Evolutionary conservation across 2,797 vertebrate genomes (phyloP).

Genomic region (Hydrophis major): DNA sequence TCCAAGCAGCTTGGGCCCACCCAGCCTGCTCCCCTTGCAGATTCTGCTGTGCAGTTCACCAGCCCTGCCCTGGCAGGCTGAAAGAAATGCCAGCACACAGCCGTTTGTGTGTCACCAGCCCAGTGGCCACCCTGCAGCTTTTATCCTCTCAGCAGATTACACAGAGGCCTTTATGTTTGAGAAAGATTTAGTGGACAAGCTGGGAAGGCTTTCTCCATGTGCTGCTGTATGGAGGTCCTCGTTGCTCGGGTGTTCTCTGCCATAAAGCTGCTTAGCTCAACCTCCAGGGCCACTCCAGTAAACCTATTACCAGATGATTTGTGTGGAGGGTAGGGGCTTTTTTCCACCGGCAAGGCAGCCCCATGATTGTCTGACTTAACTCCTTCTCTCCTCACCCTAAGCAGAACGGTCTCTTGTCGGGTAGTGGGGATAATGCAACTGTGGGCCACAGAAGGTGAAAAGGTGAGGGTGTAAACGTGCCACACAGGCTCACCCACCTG

Average conservation of each 20-base stretch:
- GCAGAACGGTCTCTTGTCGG: background rate
- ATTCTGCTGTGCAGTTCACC: background rate
- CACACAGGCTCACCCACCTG: fast-evolving
- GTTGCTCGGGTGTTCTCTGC: constrained; percentile 2
- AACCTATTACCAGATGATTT: background rate
- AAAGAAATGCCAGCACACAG: background rate
- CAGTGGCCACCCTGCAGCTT: background rate
- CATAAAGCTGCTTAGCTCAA: constrained; percentile 43
- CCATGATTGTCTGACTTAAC: background rate
- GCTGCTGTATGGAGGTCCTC: background rate
- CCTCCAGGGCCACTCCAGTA: background rate
- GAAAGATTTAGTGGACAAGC: constrained; percentile 20
- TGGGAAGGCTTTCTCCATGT: fast-evolving
- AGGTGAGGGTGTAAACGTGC: background rate
- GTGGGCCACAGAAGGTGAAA: too few species aligned
- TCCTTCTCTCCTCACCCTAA: background rate
- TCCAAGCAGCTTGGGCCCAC: background rate
- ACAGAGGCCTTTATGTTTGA: constrained; percentile 9
- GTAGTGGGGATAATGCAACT: background rate
- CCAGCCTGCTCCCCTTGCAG: constrained; percentile 23
- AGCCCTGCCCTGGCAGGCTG: background rate
- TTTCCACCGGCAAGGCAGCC: fast-evolving
- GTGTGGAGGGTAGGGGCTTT: background rate
- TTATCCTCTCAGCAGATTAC: constrained; percentile 27
- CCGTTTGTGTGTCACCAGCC: background rate